Evolutionary conservation across 1,140 invertebrate species (phyloP).

Genomic region (Heterodera schachtii): DNA sequence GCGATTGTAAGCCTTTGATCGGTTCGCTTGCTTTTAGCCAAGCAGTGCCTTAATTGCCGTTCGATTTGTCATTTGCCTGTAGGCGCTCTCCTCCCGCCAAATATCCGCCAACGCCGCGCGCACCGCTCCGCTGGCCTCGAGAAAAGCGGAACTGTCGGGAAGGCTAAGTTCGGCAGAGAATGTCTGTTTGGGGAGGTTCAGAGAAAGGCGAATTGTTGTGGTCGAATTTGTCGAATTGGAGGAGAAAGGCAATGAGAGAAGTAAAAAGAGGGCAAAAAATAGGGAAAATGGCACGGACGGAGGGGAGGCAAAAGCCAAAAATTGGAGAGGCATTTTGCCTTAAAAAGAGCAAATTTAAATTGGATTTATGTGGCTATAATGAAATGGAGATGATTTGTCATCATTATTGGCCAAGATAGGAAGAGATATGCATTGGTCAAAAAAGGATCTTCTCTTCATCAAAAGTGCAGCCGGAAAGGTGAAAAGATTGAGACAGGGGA

Average conservation of each 20-base stretch:
- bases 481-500: neutral
- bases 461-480: too few relatives aligned
- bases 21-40: too few relatives aligned
- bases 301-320: too few relatives aligned
- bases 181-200: conserved; percentile 47
- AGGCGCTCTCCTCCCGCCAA: conserved; percentile 11
- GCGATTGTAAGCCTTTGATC: too few relatives aligned
- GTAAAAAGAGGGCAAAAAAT: neutral
- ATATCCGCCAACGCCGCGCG: conserved; percentile 23
- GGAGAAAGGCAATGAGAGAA: neutral
- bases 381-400: too few relatives aligned
- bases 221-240: neutral
- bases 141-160: conserved; percentile 28
- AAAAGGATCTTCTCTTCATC: too few relatives aligned
- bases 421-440: neutral
- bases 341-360: too few relatives aligned
- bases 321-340: neutral
- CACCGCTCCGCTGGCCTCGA: conserved; percentile 7
- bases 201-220: conserved; percentile 27
- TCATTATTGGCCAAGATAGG: too few relatives aligned
- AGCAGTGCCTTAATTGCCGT: neutral
- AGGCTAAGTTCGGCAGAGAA: conserved; percentile 35
- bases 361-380: too few relatives aligned
- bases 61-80: neutral
- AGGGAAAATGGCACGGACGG: neutral